Evolutionary conservation across 1,140 invertebrate species (phyloP), one percentile per base, ranked within the genome.

Genomic region (Bicyclus anynana): DNA sequence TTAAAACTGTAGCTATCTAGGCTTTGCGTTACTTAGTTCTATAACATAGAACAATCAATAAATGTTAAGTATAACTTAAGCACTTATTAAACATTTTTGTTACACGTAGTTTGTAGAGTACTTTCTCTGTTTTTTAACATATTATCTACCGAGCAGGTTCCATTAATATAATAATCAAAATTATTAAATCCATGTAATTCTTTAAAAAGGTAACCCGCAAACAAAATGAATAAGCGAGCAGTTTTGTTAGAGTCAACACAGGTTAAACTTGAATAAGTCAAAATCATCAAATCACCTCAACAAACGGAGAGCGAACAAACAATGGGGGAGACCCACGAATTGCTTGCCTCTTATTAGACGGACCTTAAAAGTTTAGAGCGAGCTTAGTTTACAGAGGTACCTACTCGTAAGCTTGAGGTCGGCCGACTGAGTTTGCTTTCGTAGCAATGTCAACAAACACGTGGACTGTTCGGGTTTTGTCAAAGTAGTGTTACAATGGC

Each of bases 261-360:
- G 59, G 69, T 61, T 60, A 66, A 69, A 74, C 63, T n/a, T 77
- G 69, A 84, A 84, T 84, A 77, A 85, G 80, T 85, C 78, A 80
- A 80, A 86, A 84, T 87, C 81, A 87, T 85, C 82, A 85, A 87
- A 87, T 86, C 79, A 82, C 74, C 78, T 80, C 67, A 72, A 71
- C 70, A 74, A 80, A 81, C 82, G 74, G 75, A 76, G 52, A 60
- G 52, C 27, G 47, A 73, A 77, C 67, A 87, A 87, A 84, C 76
- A 86, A 69, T 73, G 75, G 76, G 76, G 68, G 75, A n/a, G n/a
- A 73, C 80, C 84, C 77, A 56, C 74, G 82, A 84, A 86, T 83
- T 82, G 78, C 80, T 80, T 75, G 79, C 72, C 69, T n/a, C n/a
- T 86, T 86, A 86, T 86, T 84, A 87, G 69, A 69, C 77, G 72